Evolutionary conservation across 1,140 invertebrate species (phyloP).

Genomic region (Goniozus legneri): DNA sequence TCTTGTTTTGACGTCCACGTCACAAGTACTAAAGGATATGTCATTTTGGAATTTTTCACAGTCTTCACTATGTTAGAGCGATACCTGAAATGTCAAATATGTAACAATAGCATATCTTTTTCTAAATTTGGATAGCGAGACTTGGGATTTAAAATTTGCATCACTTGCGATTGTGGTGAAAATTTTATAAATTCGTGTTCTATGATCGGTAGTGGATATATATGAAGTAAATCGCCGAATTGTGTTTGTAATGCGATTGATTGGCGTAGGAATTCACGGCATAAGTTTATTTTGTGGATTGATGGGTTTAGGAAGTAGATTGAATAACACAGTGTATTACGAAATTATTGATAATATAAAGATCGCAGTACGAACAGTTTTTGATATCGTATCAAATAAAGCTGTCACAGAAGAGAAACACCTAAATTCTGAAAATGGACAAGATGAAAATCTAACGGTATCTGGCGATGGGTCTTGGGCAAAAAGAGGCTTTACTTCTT

Average conservation of each 20-base stretch:
- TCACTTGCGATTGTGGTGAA: slow-evolving; percentile 18
- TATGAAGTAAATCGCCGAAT: slow-evolving; percentile 16
- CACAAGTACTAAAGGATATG: too few species aligned
- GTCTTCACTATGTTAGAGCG: too few species aligned
- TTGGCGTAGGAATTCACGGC: slow-evolving; percentile 12
- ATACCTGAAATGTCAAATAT: slow-evolving; percentile 19
- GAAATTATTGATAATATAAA: background rate
- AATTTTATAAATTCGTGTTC: slow-evolving; percentile 12
- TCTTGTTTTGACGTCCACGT: too few species aligned
- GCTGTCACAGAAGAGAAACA: slow-evolving; percentile 6
- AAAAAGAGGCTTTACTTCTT: slow-evolving; percentile 24
- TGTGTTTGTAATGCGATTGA: slow-evolving; percentile 14
- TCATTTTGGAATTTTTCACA: too few species aligned
- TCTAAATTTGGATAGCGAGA: slow-evolving; percentile 11
- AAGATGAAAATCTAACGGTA: slow-evolving; percentile 17
- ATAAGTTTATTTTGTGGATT: slow-evolving; percentile 15
- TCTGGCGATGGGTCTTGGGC: slow-evolving; percentile 24
- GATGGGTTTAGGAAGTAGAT: slow-evolving; percentile 2
- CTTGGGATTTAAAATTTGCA: slow-evolving; percentile 19
- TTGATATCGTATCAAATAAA: background rate
- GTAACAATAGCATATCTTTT: slow-evolving; percentile 19
- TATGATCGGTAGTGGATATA: slow-evolving; percentile 13
- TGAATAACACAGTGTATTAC: background rate
- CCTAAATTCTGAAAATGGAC: slow-evolving; percentile 1
- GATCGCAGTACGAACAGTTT: background rate